Base-by-base conservation (phyloP, 2,888 invertebrate species). In the Tachystola acroxantha region DNA sequence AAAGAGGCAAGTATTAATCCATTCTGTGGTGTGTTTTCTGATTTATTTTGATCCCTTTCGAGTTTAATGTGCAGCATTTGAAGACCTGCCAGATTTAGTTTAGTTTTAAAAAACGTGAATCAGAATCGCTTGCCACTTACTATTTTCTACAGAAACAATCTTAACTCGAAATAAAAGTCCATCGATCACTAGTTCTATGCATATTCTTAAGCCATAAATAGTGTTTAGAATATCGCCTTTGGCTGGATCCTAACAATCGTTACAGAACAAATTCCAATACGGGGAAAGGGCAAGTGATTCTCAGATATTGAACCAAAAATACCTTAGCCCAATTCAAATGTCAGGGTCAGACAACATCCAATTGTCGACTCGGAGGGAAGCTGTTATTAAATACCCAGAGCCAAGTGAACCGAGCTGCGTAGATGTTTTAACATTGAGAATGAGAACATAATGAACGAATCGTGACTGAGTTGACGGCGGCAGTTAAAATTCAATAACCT, bases 271-370 rank as follows among this genome's bases (percentile, higher is more conserved):
- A 36, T 36, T 31, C 27, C 10, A 39, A 34, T 25, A 34, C 25
- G 36, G 36, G n/a, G 37, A 71, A 73, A 76, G 73, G 74, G 67
- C 69, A 72, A 45, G 34, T 41, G 46, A 46, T 71, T 74, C 70
- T 60, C 69, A 72, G 61, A 58, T 53, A 45, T 42, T 36, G 39
- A 39, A 46, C 42, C 36, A 55, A 57, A 66, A 68, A 64, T 57
- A 46, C 43, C 51, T 49, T 48, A 61, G 56, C 42, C 43, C 39
- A 46, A 43, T 36, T 26, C 13, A 71, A 76, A 77, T 75, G 77
- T 72, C 76, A 77, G 39, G 77, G 77, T 43, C 59, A 52, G 37
- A 39, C 50, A n/a, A n/a, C 56, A 59, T 60, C 57, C 55, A 51
- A 56, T 61, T 59, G 62, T 60, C 51, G 36, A 54, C 43, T 45